Evolutionary conservation across 1,140 invertebrate species (phyloP).

Genomic region (Hermetia illucens): DNA sequence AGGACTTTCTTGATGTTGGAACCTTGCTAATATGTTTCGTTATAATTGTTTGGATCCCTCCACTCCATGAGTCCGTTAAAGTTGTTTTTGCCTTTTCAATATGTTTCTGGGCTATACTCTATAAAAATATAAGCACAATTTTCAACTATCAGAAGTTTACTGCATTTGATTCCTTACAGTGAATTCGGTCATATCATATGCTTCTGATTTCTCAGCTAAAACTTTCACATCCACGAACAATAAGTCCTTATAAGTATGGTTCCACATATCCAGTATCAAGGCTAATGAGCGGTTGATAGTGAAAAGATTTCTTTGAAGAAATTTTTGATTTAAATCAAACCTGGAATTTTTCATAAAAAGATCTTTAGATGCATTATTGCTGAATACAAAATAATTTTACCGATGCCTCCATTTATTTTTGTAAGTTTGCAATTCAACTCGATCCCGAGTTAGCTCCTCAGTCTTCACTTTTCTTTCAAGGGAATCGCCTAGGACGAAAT

Average conservation of each 20-base stretch:
- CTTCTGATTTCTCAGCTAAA: constrained; percentile 34
- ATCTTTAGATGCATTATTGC: background rate
- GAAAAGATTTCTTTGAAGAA: constrained; percentile 50
- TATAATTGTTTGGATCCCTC: constrained; percentile 49
- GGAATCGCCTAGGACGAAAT: constrained; percentile 75
- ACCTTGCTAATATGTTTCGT: constrained; percentile 58
- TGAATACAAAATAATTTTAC: constrained; percentile 10
- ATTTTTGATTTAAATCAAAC: constrained; percentile 32
- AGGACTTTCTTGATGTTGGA: constrained; percentile 43
- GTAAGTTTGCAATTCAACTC: constrained; percentile 37
- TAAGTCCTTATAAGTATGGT: constrained; percentile 29
- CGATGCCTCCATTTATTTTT: constrained; percentile 27
- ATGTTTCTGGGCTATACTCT: constrained; percentile 36
- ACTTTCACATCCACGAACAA: constrained; percentile 34
- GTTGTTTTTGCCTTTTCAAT: constrained; percentile 39
- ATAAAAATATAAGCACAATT: background rate
- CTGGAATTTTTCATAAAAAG: too few relatives aligned
- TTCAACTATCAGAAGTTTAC: background rate
- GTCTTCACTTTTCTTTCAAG: constrained; percentile 3
- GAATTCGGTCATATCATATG: constrained; percentile 48
- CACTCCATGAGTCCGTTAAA: constrained; percentile 45
- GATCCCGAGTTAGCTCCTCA: constrained; percentile 19
- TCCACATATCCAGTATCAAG: constrained; percentile 71
- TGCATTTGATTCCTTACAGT: constrained; percentile 15
- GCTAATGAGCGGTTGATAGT: constrained; percentile 69